Base-by-base conservation (phyloP, 2,113 vertebrate genomes). In the Corapipo altera region DNA sequence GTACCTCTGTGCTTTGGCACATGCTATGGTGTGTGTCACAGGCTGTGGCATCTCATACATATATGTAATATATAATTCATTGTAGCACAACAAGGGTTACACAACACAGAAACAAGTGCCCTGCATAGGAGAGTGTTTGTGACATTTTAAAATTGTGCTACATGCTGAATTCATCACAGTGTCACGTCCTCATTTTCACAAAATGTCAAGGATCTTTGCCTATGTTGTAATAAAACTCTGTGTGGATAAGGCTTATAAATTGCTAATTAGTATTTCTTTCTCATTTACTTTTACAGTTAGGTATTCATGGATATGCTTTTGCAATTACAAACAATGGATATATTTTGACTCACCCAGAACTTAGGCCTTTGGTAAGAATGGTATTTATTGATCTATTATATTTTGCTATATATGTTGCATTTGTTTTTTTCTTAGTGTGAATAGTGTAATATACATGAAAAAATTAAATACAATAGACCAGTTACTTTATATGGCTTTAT, bases 251-350 rank as follows among this genome's bases (percentile, higher is more conserved):
- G 46, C 78, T 78, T 97, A 85, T 69, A 90, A 98, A 93, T 97
- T 72, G 52, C 87, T 97, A 97, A 98, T 97, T 90, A 92, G 33
- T 85, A 33, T 91, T 96, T 95, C 79, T 96, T 64, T 98, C 64
- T 95, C 26, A 12, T 96, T 95, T 97, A 43, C 65, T 85, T 90
- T 96, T 98, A 67, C 95, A 99, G 99, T 97, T 99, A 97, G 99
- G 99, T 88, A 99, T 99, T 98, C 99, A 99, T 5, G 99, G 99
- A 89, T 99, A 99, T 58, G 99, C 99, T 91, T 99, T 99, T 97
- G 99, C 99, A 95, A 99, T 99, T 97, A 99, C 99, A 77, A 99
- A 99, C 98, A 99, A 99, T 30, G 99, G 99, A 91, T 99, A 99
- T 95, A 99, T 99, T 97, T 98, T 99, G 97, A 99, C 99, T 39